Conservation (phyloP, 2,797 vertebrate species). For the Chelidonichthys spinosus region DNA sequence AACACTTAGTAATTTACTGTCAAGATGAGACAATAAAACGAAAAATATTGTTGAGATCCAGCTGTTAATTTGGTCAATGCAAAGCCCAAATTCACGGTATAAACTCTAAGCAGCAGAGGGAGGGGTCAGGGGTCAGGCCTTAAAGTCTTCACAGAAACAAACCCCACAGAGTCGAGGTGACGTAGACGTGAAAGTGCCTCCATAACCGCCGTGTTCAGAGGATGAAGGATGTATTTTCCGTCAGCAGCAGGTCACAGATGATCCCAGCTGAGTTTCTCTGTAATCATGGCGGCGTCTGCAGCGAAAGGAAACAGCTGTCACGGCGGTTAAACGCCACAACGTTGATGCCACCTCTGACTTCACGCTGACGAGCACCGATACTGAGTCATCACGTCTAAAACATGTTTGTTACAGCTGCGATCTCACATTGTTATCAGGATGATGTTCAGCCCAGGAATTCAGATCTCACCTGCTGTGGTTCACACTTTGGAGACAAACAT, state of each 20-base stretch:
- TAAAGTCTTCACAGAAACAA: neutral
- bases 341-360: conserved; percentile 35
- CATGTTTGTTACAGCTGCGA: neutral
- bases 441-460: neutral
- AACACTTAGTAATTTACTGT: no score
- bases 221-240: conserved; percentile 14
- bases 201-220: neutral
- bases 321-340: conserved; percentile 19
- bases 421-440: neutral
- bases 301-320: conserved; percentile 54
- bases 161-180: neutral
- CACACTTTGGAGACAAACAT: neutral
- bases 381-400: conserved; percentile 43
- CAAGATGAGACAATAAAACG: no score
- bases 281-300: neutral
- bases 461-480: neutral
- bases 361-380: conserved; percentile 17
- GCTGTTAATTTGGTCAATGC: neutral
- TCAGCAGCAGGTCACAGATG: conserved; percentile 40
- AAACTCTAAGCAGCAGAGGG: neutral
- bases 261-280: neutral
- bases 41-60: no score
- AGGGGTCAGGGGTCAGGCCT: neutral
- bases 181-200: neutral
- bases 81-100: neutral